phyloP scores from a whole-genome alignment of 2,113 vertebrate genomes.

The Trematocara macrostoma region DNA sequence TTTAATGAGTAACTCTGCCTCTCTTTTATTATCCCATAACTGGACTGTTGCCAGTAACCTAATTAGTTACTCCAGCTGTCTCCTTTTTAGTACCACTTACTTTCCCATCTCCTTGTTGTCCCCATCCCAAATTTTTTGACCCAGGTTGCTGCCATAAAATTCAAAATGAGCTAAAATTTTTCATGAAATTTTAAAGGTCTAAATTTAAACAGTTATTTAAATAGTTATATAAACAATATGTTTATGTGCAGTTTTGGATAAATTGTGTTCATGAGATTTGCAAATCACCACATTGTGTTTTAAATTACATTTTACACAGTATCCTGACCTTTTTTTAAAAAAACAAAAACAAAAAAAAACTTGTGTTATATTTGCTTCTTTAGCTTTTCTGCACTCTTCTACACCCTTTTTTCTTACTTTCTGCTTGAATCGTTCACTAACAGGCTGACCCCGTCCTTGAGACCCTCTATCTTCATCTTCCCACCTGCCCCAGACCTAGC shows the following conservation, averaged over 20 bases:
- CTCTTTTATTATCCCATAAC: background rate
- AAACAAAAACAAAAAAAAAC: background rate
- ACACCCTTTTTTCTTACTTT: background rate
- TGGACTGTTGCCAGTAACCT: background rate
- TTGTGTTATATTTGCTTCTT: background rate
- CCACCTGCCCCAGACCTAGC: constrained; percentile 6
- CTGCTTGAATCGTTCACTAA: background rate
- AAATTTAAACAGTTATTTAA: background rate
- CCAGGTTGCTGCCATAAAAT: background rate
- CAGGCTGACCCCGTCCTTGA: background rate
- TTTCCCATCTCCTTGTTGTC: background rate
- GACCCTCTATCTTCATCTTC: background rate
- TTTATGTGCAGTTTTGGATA: background rate
- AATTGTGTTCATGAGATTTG: background rate
- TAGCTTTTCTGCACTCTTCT: background rate
- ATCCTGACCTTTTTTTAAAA: background rate
- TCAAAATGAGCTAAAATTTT: background rate
- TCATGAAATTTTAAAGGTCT: background rate
- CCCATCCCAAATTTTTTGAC: background rate
- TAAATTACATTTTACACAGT: background rate
- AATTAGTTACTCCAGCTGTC: background rate
- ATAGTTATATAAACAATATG: background rate
- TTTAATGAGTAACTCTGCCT: background rate
- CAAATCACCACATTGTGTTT: background rate
- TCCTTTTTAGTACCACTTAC: background rate